Evolutionary conservation across 1,140 invertebrate genomes (phyloP), one percentile per base, ranked within the genome.

Genomic region (Drosophila nigrodunni): DNA sequence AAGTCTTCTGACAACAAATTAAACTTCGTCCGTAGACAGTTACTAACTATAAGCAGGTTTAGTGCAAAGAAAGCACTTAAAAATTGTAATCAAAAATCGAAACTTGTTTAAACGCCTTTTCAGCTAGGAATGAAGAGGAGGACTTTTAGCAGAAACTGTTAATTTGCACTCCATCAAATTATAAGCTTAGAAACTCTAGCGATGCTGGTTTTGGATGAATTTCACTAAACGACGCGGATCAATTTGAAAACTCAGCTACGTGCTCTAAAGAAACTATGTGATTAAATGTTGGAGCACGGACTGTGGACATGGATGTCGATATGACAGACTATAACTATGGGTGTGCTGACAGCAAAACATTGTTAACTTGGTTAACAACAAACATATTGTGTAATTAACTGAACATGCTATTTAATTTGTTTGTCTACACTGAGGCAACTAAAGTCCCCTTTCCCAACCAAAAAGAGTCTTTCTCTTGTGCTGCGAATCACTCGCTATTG

Each of bases 191-290:
- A 15, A 47, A 47, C 8, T 18, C 7, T 18, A 18, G 15, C 25
- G 50, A 30, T 34, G 50, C 25, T 30, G 11, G 25, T 13, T 35
- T 49, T 1, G 4, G 13, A 18, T 57, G 54, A 15, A 41, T 49
- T 54, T 54, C 50, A 37, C n/a, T n/a, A 35, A 18, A 8, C n/a
- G 11, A 37, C 34, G 5, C 7, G 50, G 39, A 55, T 68, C 49
- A 70, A 30, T 35, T 35, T 21, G 7, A 11, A 39, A 46, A 61
- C 55, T 57, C 21, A 59, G 18, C 55, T 62, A 80, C 77, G 80
- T 82, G 80, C 64, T 72, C 39, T 49, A 54, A 41, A 35, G 54
- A 43, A 71, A 67, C 49, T 72, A 83, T 79, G 80, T 76, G 80
- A 76, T 72, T 69, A 83, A 69, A 54, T 11, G 37, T 30, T 13